Evolutionary conservation across 2,888 invertebrate species (phyloP).

Genomic region (Sylvicola fuscatus): DNA sequence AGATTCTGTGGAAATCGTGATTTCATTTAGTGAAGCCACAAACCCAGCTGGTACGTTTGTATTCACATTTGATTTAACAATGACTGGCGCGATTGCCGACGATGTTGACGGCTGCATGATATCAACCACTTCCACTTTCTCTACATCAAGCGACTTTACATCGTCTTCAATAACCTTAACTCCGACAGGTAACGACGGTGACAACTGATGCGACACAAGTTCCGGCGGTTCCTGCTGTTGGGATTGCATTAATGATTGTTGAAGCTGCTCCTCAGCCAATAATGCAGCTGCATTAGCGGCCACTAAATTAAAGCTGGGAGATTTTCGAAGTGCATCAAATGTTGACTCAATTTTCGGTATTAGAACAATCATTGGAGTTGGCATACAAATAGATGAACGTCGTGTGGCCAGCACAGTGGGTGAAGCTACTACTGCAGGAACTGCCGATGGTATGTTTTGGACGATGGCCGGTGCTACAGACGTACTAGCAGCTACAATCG

Average conservation of each 20-base stretch:
- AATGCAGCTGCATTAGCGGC: constrained; percentile 10
- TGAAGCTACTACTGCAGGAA: constrained; percentile 6
- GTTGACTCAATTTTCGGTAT: constrained; percentile 20
- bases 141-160: too few species aligned
- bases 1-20: too few species aligned
- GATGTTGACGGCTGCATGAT: too few species aligned
- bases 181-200: too few species aligned
- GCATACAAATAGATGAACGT: constrained; percentile 29
- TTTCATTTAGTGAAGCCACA: too few species aligned
- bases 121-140: constrained; percentile 4
- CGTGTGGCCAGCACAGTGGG: constrained; percentile 1
- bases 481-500: too few species aligned
- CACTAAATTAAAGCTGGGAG: constrained; percentile 23
- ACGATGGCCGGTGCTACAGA: too few species aligned
- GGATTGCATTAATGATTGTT: not conserved
- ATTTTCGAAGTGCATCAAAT: constrained; percentile 25
- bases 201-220: too few species aligned
- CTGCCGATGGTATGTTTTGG: constrained; percentile 4
- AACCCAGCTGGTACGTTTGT: too few species aligned
- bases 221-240: not conserved
- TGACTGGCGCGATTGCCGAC: too few species aligned
- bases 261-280: not conserved
- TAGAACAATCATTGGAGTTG: constrained; percentile 24
- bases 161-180: too few species aligned
- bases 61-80: too few species aligned